Conservation (phyloP, 2,888 invertebrate species). For the Habroteleia sp. region DNA sequence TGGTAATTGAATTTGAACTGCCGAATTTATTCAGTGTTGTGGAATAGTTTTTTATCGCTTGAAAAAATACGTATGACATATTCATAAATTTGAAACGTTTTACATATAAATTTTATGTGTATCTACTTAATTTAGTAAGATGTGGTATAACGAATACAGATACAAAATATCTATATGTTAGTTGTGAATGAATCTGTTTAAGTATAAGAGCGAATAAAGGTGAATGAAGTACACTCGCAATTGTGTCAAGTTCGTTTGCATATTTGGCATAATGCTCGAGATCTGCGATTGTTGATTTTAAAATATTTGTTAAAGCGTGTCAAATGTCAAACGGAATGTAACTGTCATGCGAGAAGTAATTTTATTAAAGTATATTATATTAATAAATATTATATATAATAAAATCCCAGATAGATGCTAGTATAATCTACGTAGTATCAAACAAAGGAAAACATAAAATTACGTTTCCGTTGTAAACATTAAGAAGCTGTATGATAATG, state of each 20-base stretch:
- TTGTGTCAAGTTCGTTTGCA: constrained; percentile 36
- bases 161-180: constrained; percentile 26
- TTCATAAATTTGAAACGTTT: constrained; percentile 21
- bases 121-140: constrained; percentile 46
- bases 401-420: constrained; percentile 72
- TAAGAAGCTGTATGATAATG: constrained; percentile 30
- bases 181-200: constrained; percentile 18
- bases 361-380: constrained; percentile 57
- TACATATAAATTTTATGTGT: constrained; percentile 24
- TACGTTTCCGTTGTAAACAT: constrained; percentile 72
- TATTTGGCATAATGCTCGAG: constrained; percentile 26
- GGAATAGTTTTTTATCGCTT: no score
- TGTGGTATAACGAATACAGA: constrained; percentile 38
- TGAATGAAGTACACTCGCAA: constrained; percentile 15
- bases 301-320: constrained; percentile 36
- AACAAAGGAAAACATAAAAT: constrained; percentile 60
- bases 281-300: constrained; percentile 44
- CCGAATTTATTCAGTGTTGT: no score
- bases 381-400: constrained; percentile 68
- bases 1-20: no score
- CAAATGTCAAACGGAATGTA: constrained; percentile 11
- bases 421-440: constrained; percentile 70
- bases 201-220: constrained; percentile 26
- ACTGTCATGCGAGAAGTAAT: constrained; percentile 12
- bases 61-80: background rate